Percentiles rank a stretch among this genome's conserved stretches.
Conservation (phyloP, 1,140 invertebrate genomes). For the Oreohelix idahoensis region DNA sequence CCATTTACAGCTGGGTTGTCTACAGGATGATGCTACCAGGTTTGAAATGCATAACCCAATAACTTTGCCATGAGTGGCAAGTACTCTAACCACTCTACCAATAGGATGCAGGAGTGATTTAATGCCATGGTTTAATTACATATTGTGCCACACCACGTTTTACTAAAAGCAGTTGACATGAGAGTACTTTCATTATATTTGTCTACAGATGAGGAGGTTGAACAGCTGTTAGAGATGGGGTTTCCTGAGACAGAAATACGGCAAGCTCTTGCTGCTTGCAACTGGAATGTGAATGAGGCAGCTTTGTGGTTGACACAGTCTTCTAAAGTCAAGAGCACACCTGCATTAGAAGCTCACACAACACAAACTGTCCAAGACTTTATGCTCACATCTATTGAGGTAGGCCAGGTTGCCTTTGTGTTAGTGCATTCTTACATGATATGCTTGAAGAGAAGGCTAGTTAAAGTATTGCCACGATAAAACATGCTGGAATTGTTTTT, state of each 20-base stretch:
- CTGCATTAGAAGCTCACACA: background rate
- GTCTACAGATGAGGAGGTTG: slow-evolving; percentile 72
- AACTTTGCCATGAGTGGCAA: too few relatives aligned
- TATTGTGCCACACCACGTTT: too few relatives aligned
- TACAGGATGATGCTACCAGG: too few relatives aligned
- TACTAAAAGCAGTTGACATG: too few relatives aligned
- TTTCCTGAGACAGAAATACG: slow-evolving; percentile 82
- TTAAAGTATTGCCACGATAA: too few relatives aligned
- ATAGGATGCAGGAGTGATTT: too few relatives aligned
- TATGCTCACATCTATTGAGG: slow-evolving; percentile 60
- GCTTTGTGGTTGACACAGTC: slow-evolving; percentile 84
- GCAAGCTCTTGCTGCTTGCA: slow-evolving; percentile 79
- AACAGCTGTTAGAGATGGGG: slow-evolving; percentile 80
- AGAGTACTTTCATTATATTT: slow-evolving; percentile 3
- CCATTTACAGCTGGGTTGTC: too few relatives aligned
- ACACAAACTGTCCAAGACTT: slow-evolving; percentile 29
- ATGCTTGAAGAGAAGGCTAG: too few relatives aligned
- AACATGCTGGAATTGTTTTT: too few relatives aligned
- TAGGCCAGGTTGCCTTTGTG: slow-evolving; percentile 40
- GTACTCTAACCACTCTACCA: too few relatives aligned
- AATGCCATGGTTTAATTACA: too few relatives aligned
- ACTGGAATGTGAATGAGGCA: slow-evolving; percentile 84
- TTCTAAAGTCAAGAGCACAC: background rate
- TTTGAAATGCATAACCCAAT: too few relatives aligned
- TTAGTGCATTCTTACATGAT: background rate